Base-by-base conservation (phyloP, 1,140 invertebrate genomes). In the Campoletis sonorensis region DNA sequence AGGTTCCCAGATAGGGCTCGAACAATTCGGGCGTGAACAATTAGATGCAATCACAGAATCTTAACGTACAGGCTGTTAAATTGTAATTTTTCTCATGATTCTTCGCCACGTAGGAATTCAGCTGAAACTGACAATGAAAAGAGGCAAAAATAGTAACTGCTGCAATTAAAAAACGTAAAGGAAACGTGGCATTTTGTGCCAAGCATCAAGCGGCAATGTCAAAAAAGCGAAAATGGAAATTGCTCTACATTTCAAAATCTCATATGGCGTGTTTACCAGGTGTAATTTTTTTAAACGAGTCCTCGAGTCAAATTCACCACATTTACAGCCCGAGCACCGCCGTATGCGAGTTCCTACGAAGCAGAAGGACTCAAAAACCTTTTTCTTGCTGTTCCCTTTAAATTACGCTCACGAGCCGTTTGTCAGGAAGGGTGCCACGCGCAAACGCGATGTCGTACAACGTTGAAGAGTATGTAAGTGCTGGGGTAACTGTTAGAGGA, bases 401-500 rank as follows among this genome's bases (percentile, higher is more conserved):
- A 45, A 45, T 45, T 45, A 45, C 40, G 40, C 40, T 45, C 8
- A 45, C 13, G 13, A 64, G 3, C 4, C n/a, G 27, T 26, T 64
- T 64, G 61, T 26, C 21, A 64, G 21, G 27, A 2, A 26, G 23
- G 61, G 4, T 4, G n/a, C 23, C 21, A 64, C 13, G 67, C 13
- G 30, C 27, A 33, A 18, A 30, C 67, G 67, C 23, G 10, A 33
- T 70, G 27, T 21, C 27, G 67, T 70, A 70, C 67, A 70, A 70
- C 11, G 67, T 21, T 70, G 27, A 33, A 70, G 67, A 61, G 58
- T 61, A 78, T 58, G 76, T 78, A 78, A 78, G 76, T 78, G 76
- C 61, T 78, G 58, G 58, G 61, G 37, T 78, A 78, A 78, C 76
- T 67, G 37, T 33, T 30, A 37, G 58, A 67, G 76, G 54, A 78